These are phyloP conservation scores for Diabrotica undecimpunctata DNA, from an alignment of 1,140 invertebrate genomes.

Conservation along the genomic window DNA sequence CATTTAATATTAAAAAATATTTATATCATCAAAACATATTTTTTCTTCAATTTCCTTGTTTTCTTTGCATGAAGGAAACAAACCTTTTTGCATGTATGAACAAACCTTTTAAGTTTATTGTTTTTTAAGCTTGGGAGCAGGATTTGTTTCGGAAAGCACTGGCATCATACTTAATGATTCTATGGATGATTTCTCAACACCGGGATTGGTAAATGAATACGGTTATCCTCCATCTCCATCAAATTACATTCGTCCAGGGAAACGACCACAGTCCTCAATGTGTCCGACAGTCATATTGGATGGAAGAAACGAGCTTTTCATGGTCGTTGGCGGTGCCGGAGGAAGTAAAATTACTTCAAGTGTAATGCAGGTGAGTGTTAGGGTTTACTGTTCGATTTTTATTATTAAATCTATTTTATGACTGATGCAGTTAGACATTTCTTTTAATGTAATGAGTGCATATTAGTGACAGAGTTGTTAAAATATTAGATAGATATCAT, in stretches of 20 bases:
- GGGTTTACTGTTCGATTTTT: too few species aligned
- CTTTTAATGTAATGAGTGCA: too few species aligned
- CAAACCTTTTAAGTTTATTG: neutral
- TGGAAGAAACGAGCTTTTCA: conserved; percentile 56
- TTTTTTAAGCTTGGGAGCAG: conserved; percentile 69
- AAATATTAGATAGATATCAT: too few species aligned
- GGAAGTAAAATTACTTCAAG: conserved; percentile 77
- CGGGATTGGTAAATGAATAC: conserved; percentile 74
- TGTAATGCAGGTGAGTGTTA: neutral
- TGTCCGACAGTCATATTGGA: conserved; percentile 75
- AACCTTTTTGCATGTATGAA: neutral
- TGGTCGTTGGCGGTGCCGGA: conserved; percentile 82
- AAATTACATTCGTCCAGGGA: conserved; percentile 76
- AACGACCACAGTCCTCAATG: conserved; percentile 89
- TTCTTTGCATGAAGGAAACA: too few species aligned
- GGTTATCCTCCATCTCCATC: conserved; percentile 73
- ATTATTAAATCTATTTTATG: too few species aligned
- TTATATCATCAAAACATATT: too few species aligned
- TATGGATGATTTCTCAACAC: conserved; percentile 94
- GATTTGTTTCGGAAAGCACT: conserved; percentile 65
- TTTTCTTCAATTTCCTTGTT: too few species aligned
- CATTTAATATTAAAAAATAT: too few species aligned
- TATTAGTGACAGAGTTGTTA: too few species aligned
- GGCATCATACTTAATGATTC: conserved; percentile 93
- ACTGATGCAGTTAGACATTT: too few species aligned